These are phyloP conservation scores for Pammene aurita DNA, from an alignment of 2,888 invertebrate genomes.

Conservation along the genomic window DNA sequence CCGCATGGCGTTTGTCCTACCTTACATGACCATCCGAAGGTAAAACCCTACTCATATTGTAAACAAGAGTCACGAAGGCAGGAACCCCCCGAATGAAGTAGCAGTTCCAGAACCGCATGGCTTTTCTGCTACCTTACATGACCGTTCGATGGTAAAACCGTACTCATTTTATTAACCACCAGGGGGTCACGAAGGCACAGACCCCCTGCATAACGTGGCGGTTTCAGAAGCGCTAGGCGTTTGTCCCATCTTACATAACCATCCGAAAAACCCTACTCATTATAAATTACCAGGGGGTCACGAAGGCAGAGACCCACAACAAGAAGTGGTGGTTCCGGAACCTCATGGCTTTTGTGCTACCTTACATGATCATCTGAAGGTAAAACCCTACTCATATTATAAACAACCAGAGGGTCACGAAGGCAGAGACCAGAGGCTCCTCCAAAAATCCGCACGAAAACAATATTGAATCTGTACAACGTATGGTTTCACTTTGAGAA, in stretches of 20 bases:
- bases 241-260: no score
- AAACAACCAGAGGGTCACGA: slow-evolving; percentile 50
- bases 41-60: slow-evolving; percentile 46
- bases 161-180: no score
- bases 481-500: no score
- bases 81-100: slow-evolving; percentile 72
- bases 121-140: slow-evolving; percentile 76
- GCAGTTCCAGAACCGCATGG: slow-evolving; percentile 74
- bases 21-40: slow-evolving; percentile 73
- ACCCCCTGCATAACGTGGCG: no score
- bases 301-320: slow-evolving; percentile 66
- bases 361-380: slow-evolving; percentile 73
- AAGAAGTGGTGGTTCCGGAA: slow-evolving; percentile 76
- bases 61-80: slow-evolving; percentile 53
- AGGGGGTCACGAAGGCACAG: no score
- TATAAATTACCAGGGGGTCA: slow-evolving; percentile 62
- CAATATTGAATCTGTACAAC: no score
- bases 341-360: slow-evolving; percentile 73
- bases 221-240: no score
- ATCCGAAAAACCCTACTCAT: no score
- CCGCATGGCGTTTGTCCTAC: slow-evolving; percentile 73
- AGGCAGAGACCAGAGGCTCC: slow-evolving; percentile 64
- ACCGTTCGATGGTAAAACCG: slow-evolving; percentile 62
- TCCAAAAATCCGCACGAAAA: no score
- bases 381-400: slow-evolving; percentile 46